Conservation (phyloP, 2,888 invertebrate species). For the Neoaliturus tenellus region DNA sequence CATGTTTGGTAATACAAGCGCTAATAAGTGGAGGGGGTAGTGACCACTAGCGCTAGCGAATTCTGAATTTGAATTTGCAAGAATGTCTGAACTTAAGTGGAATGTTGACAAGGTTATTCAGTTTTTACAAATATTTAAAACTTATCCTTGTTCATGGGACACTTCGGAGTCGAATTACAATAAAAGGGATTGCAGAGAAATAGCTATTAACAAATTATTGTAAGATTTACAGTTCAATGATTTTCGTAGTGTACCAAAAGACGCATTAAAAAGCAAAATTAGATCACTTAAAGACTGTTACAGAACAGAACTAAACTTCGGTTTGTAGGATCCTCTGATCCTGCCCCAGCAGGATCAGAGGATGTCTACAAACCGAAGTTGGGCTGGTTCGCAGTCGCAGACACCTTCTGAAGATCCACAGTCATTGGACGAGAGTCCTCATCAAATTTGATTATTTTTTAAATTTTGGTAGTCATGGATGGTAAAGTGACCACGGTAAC, state of each 20-base stretch:
- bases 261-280: neutral
- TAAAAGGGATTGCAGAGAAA: neutral
- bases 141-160: constrained; percentile 32
- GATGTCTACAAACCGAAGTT: constrained; percentile 28
- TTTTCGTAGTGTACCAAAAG: neutral
- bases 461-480: no score
- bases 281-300: constrained; percentile 26
- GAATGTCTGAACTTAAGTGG: neutral
- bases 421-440: constrained; percentile 13
- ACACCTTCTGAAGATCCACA: neutral
- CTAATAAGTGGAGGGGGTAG: neutral
- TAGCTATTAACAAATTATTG: neutral
- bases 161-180: neutral
- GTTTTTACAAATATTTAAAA: constrained; percentile 4
- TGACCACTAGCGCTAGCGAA: neutral
- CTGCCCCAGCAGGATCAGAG: neutral
- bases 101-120: neutral
- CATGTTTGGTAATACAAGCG: constrained; percentile 34
- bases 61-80: neutral
- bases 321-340: constrained; percentile 2
- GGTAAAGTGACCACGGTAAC: no score
- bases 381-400: constrained; percentile 8
- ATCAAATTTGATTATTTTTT: constrained; percentile 3
- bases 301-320: constrained; percentile 17
- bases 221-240: neutral